Evolutionary conservation across 1,140 invertebrate genomes (phyloP).

Genomic region (Pseudomyrmex cubaensis): DNA sequence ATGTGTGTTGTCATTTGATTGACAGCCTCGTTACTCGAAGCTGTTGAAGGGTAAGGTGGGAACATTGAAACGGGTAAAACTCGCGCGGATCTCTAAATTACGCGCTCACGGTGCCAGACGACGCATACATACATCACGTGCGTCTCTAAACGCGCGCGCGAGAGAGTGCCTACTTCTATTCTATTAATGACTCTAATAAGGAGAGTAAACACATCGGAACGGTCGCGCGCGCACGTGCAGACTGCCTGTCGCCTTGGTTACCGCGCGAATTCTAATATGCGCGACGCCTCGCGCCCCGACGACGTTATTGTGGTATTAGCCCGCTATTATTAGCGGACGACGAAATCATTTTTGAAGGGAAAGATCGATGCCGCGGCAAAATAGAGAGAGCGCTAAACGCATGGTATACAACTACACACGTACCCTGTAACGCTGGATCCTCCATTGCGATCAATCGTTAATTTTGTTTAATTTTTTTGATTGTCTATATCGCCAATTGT

Average conservation of each 20-base stretch:
- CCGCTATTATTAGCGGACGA: not conserved
- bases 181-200: slow-evolving; percentile 45
- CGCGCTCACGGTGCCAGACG: not conserved
- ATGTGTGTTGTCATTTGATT: not conserved
- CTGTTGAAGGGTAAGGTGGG: too few species aligned
- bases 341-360: not conserved
- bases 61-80: not conserved
- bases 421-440: too few species aligned
- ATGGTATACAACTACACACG: too few species aligned
- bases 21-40: not conserved
- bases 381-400: not conserved
- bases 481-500: too few species aligned
- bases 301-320: too few species aligned
- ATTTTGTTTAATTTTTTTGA: too few species aligned
- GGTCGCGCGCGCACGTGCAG: slow-evolving; percentile 61
- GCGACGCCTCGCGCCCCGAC: not conserved
- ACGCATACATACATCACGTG: not conserved
- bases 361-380: not conserved
- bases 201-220: slow-evolving; percentile 43
- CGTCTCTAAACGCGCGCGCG: not conserved
- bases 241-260: slow-evolving; percentile 76
- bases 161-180: slow-evolving; percentile 1
- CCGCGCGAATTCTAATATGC: not conserved
- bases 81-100: not conserved
- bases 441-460: too few species aligned